phyloP scores from a whole-genome alignment of 2,113 vertebrate genomes.

The Ammospiza caudacuta region DNA sequence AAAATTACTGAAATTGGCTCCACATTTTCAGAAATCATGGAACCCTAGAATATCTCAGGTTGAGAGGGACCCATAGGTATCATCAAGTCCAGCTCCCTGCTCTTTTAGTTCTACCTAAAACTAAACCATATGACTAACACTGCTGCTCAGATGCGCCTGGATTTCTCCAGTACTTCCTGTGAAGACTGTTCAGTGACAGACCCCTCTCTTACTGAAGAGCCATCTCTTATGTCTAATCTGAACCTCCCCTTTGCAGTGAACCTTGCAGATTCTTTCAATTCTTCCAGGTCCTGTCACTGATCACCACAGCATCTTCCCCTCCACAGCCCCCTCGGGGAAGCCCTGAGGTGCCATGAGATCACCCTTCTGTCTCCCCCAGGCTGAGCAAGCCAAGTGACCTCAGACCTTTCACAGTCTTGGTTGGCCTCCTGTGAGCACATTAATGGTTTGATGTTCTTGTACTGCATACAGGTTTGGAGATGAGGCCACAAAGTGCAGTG shows the following conservation, averaged over 20 bases:
- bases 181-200: rapidly evolving
- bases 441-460: not conserved
- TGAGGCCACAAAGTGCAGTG: rapidly evolving
- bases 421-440: not conserved
- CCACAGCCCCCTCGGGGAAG: rapidly evolving
- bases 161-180: not conserved
- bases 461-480: too few species aligned
- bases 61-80: not conserved
- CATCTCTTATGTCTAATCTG: not conserved
- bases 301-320: not conserved
- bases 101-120: not conserved
- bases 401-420: not conserved
- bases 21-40: not conserved
- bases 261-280: not conserved
- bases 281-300: rapidly evolving
- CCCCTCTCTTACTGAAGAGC: not conserved
- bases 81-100: not conserved
- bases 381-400: not conserved
- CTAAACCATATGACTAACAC: not conserved
- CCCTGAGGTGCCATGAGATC: not conserved
- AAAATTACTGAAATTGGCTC: not conserved
- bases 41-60: not conserved
- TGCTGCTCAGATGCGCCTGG: not conserved
- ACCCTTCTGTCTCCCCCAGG: not conserved
- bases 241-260: not conserved